Conservation (phyloP, 2,113 vertebrate species). For the Rhipidura dahli region DNA sequence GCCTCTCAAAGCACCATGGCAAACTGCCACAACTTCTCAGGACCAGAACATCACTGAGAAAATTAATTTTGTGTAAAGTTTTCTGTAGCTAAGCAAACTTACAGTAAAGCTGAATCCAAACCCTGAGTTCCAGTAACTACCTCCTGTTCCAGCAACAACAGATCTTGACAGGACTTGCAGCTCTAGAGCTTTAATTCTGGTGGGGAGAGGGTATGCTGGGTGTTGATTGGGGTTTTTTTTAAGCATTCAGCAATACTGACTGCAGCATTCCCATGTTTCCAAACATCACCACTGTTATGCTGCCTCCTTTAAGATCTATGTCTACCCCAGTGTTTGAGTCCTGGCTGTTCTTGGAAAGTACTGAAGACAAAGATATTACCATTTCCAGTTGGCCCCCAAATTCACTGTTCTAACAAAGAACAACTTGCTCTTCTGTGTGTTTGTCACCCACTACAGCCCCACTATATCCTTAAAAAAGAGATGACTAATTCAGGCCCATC, state of each 20-base stretch:
- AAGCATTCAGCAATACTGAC: background rate
- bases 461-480: background rate
- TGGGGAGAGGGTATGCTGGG: background rate
- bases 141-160: background rate
- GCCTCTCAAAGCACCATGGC: background rate
- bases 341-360: background rate
- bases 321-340: background rate
- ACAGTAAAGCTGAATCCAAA: background rate
- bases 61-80: background rate
- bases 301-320: accelerated
- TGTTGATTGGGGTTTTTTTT: background rate
- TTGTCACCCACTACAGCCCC: background rate
- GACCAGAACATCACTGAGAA: background rate
- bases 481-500: conserved; percentile 33
- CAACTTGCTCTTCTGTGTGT: background rate
- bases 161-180: background rate
- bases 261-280: background rate
- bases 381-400: background rate
- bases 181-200: background rate
- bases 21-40: background rate
- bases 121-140: background rate
- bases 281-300: accelerated
- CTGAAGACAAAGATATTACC: background rate
- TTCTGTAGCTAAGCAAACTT: background rate
- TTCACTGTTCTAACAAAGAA: background rate